Conservation (phyloP, 2,888 invertebrate genomes). For the Leptopilina myrica region DNA sequence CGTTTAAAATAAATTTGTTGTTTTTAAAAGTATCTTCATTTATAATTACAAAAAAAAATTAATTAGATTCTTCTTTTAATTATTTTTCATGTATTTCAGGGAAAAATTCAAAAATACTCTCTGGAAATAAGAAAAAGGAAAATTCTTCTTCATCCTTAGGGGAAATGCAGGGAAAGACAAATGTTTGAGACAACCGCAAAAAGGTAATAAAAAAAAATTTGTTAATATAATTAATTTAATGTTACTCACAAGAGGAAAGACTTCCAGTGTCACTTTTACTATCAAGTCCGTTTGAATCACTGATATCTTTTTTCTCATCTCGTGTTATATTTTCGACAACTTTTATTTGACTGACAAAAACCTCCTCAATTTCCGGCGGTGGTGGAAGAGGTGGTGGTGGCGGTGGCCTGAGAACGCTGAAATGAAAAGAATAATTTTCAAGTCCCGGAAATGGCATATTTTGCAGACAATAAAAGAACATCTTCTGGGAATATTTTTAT, state of each 20-base stretch:
- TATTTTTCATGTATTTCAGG: too few species aligned
- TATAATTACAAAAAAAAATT: too few species aligned
- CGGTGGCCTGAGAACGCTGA: conserved; percentile 51
- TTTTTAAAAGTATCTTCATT: too few species aligned
- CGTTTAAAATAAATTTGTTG: too few species aligned
- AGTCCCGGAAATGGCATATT: conserved; percentile 18
- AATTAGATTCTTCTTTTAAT: too few species aligned
- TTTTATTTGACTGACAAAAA: conserved; percentile 62
- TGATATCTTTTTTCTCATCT: conserved; percentile 64
- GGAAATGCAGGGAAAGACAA: too few species aligned
- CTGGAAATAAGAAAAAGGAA: too few species aligned
- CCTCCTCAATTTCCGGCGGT: conserved; percentile 70
- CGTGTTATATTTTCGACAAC: conserved; percentile 57
- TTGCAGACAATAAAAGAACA: conserved; percentile 1
- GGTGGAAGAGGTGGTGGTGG: conserved; percentile 72
- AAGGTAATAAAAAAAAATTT: neutral
- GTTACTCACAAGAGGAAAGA: conserved; percentile 59
- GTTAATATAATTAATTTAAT: neutral
- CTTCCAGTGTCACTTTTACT: conserved; percentile 63
- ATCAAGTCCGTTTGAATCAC: conserved; percentile 55
- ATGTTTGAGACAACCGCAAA: neutral
- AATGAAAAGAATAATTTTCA: neutral
- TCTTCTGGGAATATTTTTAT: neutral
- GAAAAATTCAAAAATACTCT: too few species aligned
- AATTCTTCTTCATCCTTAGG: too few species aligned